Base-by-base conservation (phyloP, 2,797 vertebrate genomes). In the Tragopan temminckii region DNA sequence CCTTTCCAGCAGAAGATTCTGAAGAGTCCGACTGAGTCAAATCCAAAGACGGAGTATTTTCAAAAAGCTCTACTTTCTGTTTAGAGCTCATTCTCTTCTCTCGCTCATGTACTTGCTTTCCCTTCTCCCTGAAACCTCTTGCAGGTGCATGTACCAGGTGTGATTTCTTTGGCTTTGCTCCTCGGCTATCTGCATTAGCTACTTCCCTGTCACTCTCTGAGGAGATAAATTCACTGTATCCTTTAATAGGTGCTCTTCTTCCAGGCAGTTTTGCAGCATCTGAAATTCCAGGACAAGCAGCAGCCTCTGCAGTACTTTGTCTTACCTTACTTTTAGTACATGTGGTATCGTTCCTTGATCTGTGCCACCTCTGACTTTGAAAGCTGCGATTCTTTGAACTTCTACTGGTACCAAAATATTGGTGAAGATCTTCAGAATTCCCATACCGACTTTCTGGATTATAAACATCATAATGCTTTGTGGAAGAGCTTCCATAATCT, bases 81-180 rank as follows among this genome's bases (percentile, higher is more conserved):
- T 98, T 98, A 76, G 97, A 92, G 75, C 80, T 87, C 55, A 92
- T 96, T 95, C 96, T 98, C 89, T 97, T 98, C 76, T 98, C 96
- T 89, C 97, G 96, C 8, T 97, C 91, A 62, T 94, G 95, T 57
- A 88, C 64, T 42, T 95, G 96, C 86, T 97, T 98, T 75, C 94
- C 97, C 88, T 97, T 98, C 67, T 98, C 98, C 81, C 95, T 97
- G 74, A 96, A 97, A 8, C 97, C 97, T 96, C 98, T 98, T 77
- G 97, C 98, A 82, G 98, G 97, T 23, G 96, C 97, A 72, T 98
- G 98, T 58, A 94, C 95, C 62, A 98, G 97, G 59, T 97, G 98
- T 11, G 97, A 94, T 91, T 97, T 99, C 96, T 98, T 99, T 46
- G 98, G 98, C 74, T 98, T 97, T 55, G 97, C 97, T 43, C 98